These are phyloP conservation scores for Slavum lentiscoides DNA, from an alignment of 2,888 invertebrate species.

Conservation along the genomic window DNA sequence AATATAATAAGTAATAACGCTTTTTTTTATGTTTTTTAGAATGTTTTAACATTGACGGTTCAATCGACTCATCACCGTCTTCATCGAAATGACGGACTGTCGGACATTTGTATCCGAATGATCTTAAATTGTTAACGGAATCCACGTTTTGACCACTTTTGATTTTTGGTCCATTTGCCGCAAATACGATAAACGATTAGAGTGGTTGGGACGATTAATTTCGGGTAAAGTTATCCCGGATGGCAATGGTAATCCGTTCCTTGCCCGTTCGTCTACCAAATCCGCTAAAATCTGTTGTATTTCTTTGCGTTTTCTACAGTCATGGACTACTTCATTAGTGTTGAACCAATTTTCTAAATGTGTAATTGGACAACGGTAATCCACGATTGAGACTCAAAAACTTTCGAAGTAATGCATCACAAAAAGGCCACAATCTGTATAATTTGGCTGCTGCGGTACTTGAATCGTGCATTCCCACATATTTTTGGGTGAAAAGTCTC, in stretches of 20 bases:
- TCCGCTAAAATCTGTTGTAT: constrained; percentile 26
- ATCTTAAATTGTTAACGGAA: no score
- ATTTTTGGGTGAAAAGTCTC: constrained; percentile 77
- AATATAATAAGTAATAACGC: no score
- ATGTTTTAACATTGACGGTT: no score
- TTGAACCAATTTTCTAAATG: constrained; percentile 85
- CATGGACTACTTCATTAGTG: constrained; percentile 70
- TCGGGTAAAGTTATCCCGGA: not conserved
- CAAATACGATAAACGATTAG: not conserved
- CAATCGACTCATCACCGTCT: no score
- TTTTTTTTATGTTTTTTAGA: no score
- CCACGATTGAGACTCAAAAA: constrained; percentile 74
- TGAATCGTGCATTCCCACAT: constrained; percentile 86
- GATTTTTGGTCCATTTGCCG: not conserved
- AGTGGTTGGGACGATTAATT: not conserved
- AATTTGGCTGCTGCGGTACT: constrained; percentile 96
- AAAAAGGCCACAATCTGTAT: constrained; percentile 94
- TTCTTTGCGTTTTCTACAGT: constrained; percentile 78
- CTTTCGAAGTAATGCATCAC: constrained; percentile 94
- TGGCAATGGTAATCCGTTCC: not conserved
- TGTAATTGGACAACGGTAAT: constrained; percentile 82
- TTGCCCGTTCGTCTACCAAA: not conserved
- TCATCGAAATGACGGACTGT: no score
- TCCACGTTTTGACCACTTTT: not conserved
- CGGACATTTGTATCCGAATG: no score